Evolutionary conservation across 1,140 invertebrate genomes (phyloP), one percentile per base, ranked within the genome.

Genomic region (Lordiphosa collinella): DNA sequence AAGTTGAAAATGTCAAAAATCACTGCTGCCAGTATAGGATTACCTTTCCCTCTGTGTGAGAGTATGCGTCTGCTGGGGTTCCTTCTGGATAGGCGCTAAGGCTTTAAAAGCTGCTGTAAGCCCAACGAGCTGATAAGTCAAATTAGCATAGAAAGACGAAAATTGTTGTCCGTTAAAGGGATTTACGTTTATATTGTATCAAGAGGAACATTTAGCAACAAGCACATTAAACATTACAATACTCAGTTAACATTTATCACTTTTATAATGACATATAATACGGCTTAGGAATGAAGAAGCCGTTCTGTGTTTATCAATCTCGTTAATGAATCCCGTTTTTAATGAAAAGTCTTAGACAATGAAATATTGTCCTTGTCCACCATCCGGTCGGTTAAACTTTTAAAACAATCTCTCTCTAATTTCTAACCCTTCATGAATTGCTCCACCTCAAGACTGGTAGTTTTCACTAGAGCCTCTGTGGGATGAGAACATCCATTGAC

Each of bases 401-500:
- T 18, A 3, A 18, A 2, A 0, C 4, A 3, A 4, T 16, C 3
- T 16, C 14, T 18, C 1, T 10, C 41, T 40, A 76, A 13, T 57
- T 40, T 34, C 32, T 32, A 47, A 14, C 59, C 53, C 18, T 53
- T 53, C 48, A 82, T 57, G 10, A 71, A 44, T 8, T 64, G 34
- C n/a, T 80, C 76, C 25, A 76, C 38, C 13, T 49, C 25, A n/a
- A 52, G 2, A 34, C 58, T 72, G 3, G 59, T 64, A 29, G 78
- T 84, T 44, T 49, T 54, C 3, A 72, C 8, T 1, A 62, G 9
- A 5, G 71, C 41, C 5, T 60, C 68, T 1, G 60, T 11, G 0
- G 78, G 78, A 3, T 55, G 59, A 4, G 86, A 86, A 16, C 86
- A 88, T 0, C 74, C 82, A 36, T 88, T 88, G 29, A 63, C 14